These are phyloP conservation scores for Enteromius anoplus DNA, from an alignment of 2,797 vertebrate genomes.

Conservation along the genomic window DNA sequence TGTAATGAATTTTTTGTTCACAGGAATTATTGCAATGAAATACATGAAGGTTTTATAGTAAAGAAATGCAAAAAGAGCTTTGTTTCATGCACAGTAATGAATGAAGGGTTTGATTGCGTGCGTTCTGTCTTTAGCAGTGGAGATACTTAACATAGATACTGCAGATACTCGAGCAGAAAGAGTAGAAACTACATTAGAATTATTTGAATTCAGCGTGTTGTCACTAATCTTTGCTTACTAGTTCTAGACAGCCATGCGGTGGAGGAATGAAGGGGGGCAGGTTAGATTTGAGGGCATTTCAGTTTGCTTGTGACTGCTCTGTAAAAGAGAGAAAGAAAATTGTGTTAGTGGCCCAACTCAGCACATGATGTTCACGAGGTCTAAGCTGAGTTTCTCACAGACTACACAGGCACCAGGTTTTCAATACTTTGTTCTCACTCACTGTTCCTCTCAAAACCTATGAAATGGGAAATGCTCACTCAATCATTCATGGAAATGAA, in stretches of 20 bases:
- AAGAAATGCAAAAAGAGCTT: neutral
- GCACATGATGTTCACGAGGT: conserved; percentile 71
- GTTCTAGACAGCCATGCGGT: neutral
- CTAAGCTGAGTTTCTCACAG: conserved; percentile 42
- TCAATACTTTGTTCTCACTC: neutral
- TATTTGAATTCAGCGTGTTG: neutral
- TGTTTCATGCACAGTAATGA: neutral
- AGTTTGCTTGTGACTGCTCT: neutral
- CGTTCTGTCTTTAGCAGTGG: neutral
- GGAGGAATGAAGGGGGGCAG: neutral
- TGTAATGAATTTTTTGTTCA: neutral
- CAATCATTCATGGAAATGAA: neutral
- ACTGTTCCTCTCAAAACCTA: neutral
- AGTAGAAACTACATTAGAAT: neutral
- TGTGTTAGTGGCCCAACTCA: conserved; percentile 43
- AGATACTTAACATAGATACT: too few species aligned
- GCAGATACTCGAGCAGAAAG: neutral
- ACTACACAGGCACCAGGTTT: neutral
- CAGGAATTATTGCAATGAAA: neutral
- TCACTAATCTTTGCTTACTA: neutral
- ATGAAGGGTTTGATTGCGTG: neutral
- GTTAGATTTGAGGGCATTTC: neutral
- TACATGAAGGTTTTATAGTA: neutral
- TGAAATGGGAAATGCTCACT: neutral
- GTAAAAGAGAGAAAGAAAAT: conserved; percentile 37